These are phyloP conservation scores for Tipula helvola DNA, from an alignment of 2,888 invertebrate species.

Conservation along the genomic window DNA sequence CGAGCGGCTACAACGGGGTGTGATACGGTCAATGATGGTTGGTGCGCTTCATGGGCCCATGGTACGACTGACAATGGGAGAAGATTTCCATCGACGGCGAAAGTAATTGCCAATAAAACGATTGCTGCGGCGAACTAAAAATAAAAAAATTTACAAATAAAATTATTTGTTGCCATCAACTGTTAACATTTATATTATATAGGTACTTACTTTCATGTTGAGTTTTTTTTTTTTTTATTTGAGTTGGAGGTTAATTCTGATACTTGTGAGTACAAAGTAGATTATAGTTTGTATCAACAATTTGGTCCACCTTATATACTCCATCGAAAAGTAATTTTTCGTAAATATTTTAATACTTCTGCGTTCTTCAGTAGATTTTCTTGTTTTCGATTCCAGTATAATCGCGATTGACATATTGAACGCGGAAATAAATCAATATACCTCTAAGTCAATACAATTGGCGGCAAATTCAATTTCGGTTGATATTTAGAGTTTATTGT, in stretches of 20 bases:
- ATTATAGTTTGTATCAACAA: neutral
- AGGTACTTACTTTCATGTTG: neutral
- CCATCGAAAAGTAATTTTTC: neutral
- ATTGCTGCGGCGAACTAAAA: neutral
- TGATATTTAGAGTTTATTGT: neutral
- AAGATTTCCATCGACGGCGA: neutral
- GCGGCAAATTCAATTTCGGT: neutral
- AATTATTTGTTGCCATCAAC: neutral
- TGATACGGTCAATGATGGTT: neutral
- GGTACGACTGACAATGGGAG: neutral
- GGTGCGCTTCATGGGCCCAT: neutral
- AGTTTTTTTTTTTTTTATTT: neutral
- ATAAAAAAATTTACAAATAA: neutral
- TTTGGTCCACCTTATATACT: neutral
- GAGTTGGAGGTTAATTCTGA: neutral
- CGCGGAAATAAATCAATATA: neutral
- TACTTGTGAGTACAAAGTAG: neutral
- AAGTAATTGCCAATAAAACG: neutral
- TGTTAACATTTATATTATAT: neutral
- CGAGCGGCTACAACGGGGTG: neutral
- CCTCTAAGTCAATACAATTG: neutral
- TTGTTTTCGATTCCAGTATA: neutral
- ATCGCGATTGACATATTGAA: neutral
- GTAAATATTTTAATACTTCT: neutral
- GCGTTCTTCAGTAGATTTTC: neutral